phyloP scores from a whole-genome alignment of 2,797 vertebrate species.

The Protonibea diacanthus region DNA sequence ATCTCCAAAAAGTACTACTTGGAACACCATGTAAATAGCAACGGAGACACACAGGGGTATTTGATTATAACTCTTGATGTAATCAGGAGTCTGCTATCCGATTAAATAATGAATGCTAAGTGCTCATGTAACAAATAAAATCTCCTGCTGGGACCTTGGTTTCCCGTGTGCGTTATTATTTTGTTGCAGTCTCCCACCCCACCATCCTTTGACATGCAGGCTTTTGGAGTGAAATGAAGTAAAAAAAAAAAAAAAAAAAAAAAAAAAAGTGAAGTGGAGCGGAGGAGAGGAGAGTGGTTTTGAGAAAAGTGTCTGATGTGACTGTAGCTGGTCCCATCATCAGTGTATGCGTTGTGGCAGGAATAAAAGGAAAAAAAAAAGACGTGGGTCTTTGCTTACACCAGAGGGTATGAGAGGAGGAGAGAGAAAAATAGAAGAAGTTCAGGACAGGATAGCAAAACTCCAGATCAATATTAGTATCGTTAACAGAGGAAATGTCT shows the following conservation, averaged over 20 bases:
- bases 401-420: constrained; percentile 18
- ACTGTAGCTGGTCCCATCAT: constrained; percentile 38
- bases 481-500: constrained; percentile 12
- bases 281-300: constrained; percentile 49
- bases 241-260: constrained; percentile 48
- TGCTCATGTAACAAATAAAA: constrained; percentile 71
- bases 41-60: constrained; percentile 25
- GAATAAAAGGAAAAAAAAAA: constrained; percentile 16
- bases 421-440: constrained; percentile 6
- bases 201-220: constrained; percentile 51
- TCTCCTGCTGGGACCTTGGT: constrained; percentile 28
- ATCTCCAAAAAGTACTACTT: neutral
- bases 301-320: constrained; percentile 38
- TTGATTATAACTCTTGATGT: constrained; percentile 62
- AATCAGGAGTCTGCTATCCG: constrained; percentile 63
- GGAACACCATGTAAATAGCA: constrained; percentile 8
- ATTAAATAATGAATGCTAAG: constrained; percentile 80
- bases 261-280: constrained; percentile 42
- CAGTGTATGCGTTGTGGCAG: constrained; percentile 1
- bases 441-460: constrained; percentile 3
- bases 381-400: constrained; percentile 20
- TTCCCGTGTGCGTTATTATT: constrained; percentile 60
- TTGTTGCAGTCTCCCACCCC: constrained; percentile 28
- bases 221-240: constrained; percentile 68
- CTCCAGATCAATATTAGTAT: neutral